Evolutionary conservation across 2,113 vertebrate genomes (phyloP), one percentile per base, ranked within the genome.

Genomic region (Dissostichus mawsoni): DNA sequence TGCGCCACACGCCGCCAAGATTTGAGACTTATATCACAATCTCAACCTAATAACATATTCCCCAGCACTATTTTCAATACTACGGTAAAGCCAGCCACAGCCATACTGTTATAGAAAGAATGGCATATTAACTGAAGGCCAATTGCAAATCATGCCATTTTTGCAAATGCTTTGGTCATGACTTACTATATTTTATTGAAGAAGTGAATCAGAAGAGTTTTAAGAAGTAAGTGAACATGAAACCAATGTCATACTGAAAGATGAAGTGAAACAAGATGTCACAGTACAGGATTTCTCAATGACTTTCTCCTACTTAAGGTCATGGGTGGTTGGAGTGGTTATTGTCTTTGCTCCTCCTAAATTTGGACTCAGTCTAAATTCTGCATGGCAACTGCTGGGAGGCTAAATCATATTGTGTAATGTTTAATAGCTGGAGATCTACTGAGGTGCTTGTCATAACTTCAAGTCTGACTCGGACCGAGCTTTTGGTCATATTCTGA

Each of bases 351-450:
- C 66, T 71, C 52, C 47, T 78, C 36, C 70, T 89, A 76, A 76
- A 78, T 55, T 47, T 64, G 57, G 55, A 53, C 57, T 1, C 20
- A 0, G 36, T 29, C 18, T n/a, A 11, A 13, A 17, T 75, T 51
- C 48, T 48, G 20, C 2, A 11, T 36, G 55, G 17, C 78, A 84
- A 74, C 87, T 69, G 85, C 70, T 56, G 57, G 14, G 13, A 61
- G 62, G 44, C 36, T 74, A 76, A 80, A 64, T 83, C 74, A 36
- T 52, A 50, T 89, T 85, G 77, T 89, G 73, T 80, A 81, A 86
- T 69, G 47, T 66, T 41, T 70, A 57, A 62, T 77, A 25, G 72
- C 59, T 68, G 53, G 2, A 68, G 48, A 57, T 69, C 41, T 48
- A 41, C 55, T 53, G 56, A 3, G 3, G 45, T 50, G 23, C 56